phyloP scores from a whole-genome alignment of 2,113 vertebrate genomes.

The Clarias magur region DNA sequence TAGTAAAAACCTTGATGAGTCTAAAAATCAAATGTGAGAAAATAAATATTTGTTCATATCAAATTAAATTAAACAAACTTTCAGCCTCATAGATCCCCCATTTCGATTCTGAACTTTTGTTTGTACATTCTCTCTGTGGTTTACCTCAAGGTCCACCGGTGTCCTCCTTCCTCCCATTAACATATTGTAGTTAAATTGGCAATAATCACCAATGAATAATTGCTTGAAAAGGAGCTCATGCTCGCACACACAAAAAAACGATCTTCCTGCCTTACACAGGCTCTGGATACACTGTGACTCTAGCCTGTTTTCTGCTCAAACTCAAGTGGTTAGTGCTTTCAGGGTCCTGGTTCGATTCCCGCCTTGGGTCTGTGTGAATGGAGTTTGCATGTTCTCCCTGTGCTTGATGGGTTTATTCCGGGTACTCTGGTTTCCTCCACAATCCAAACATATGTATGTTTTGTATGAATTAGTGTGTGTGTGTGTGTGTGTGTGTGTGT shows the following conservation, averaged over 20 bases:
- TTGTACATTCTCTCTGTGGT: not conserved
- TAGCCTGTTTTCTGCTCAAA: too few relatives aligned
- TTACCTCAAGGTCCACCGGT: not conserved
- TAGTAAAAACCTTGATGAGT: not conserved
- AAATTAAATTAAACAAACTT: not conserved
- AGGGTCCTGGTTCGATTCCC: too few relatives aligned
- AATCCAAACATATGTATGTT: too few relatives aligned
- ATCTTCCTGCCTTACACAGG: not conserved
- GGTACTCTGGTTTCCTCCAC: too few relatives aligned
- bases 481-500: too few relatives aligned
- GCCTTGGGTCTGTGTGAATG: too few relatives aligned
- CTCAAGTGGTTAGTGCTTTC: too few relatives aligned
- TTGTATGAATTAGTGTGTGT: too few relatives aligned
- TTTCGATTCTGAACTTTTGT: not conserved
- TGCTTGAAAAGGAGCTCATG: not conserved
- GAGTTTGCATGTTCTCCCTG: too few relatives aligned
- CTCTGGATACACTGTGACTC: not conserved
- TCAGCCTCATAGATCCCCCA: not conserved
- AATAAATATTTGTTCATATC: not conserved
- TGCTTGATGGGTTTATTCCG: too few relatives aligned
- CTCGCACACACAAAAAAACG: not conserved
- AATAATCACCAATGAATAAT: not conserved
- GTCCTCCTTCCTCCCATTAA: not conserved
- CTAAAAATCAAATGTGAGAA: not conserved
- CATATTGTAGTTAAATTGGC: not conserved